Evolutionary conservation across 2,888 invertebrate genomes (phyloP).

Genomic region (Scrobipalpa atriplicella): DNA sequence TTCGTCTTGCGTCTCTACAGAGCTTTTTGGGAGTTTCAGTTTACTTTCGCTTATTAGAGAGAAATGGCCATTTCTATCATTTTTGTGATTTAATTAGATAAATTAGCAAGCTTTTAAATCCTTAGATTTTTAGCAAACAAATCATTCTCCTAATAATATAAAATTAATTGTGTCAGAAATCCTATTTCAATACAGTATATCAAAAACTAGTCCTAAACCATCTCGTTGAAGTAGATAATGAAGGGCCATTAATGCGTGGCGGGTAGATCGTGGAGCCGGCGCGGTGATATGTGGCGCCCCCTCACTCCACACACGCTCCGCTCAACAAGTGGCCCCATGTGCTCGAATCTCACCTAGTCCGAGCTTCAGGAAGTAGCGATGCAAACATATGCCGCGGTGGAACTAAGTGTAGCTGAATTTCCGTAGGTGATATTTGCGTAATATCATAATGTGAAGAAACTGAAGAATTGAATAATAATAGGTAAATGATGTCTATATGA

Average conservation of each 20-base stretch:
- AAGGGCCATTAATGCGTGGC: background rate
- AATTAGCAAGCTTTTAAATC: background rate
- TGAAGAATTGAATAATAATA: no score
- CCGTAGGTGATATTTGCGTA: no score
- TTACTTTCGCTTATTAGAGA: constrained; percentile 22
- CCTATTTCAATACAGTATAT: no score
- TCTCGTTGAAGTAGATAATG: background rate
- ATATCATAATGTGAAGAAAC: no score
- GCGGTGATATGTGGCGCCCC: constrained; percentile 31
- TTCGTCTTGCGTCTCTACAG: constrained; percentile 36
- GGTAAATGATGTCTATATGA: no score
- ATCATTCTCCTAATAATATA: background rate
- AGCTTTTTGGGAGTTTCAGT: constrained; percentile 24
- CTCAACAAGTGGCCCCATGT: constrained; percentile 79
- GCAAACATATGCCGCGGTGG: no score
- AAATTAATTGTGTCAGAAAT: background rate
- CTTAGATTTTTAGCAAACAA: background rate
- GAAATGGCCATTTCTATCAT: constrained; percentile 6
- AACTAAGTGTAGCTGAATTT: no score
- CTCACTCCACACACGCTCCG: constrained; percentile 56
- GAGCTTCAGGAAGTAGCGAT: no score
- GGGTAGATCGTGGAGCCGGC: background rate
- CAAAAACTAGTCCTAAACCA: background rate
- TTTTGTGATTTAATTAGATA: constrained; percentile 1
- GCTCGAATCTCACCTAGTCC: constrained; percentile 36